Conservation (phyloP, 2,888 invertebrate genomes). For the Falcaria lacertinaria region DNA sequence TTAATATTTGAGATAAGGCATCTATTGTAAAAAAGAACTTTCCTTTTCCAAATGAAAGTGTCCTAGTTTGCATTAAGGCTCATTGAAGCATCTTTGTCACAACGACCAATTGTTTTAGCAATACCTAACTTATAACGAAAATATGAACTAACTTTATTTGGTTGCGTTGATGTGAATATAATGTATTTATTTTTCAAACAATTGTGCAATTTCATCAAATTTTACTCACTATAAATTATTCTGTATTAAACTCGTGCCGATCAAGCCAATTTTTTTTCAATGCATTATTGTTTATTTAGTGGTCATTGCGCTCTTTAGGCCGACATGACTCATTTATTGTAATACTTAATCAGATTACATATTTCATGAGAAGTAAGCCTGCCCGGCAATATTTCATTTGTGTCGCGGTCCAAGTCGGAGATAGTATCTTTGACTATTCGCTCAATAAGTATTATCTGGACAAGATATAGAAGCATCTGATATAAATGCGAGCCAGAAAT, state of each 20-base stretch:
- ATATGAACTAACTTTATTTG: no score
- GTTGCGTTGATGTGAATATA: neutral
- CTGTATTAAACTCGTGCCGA: neutral
- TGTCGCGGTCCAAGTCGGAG: conserved; percentile 55
- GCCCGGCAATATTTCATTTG: conserved; percentile 55
- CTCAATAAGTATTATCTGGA: conserved; percentile 54
- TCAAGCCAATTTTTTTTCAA: conserved; percentile 14
- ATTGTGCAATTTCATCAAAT: conserved; percentile 5
- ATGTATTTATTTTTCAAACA: conserved; percentile 3
- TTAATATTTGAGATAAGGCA: conserved; percentile 40
- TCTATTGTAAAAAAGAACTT: conserved; percentile 54
- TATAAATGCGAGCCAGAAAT: conserved; percentile 37
- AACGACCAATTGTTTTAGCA: conserved; percentile 25
- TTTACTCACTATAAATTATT: conserved; percentile 6
- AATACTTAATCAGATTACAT: conserved; percentile 55
- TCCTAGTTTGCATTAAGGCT: conserved; percentile 56
- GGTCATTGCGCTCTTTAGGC: conserved; percentile 32
- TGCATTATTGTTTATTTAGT: conserved; percentile 33
- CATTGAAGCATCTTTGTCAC: conserved; percentile 44
- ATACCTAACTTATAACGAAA: neutral
- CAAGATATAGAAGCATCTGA: conserved; percentile 53
- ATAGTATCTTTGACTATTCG: conserved; percentile 58
- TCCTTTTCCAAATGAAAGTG: conserved; percentile 68
- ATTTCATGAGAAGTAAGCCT: conserved; percentile 54
- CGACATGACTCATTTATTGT: conserved; percentile 46